These are phyloP conservation scores for Thymelicus lineola DNA, from an alignment of 2,888 invertebrate species.

Conservation along the genomic window DNA sequence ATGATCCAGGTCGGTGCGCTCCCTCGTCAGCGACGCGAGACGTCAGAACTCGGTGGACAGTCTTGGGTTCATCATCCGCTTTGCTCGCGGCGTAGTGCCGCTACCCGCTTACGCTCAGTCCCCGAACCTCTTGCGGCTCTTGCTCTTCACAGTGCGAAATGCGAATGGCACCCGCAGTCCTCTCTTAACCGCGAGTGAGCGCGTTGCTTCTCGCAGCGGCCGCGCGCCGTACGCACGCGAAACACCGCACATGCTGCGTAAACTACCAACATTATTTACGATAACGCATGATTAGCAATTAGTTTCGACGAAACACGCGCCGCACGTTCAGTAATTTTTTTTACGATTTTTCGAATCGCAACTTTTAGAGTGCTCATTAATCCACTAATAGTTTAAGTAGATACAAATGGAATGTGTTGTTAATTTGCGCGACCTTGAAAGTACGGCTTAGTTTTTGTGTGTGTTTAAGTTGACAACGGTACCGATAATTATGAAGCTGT, in stretches of 20 bases:
- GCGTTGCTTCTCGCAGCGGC: slow-evolving; percentile 80
- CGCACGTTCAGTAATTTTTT: slow-evolving; percentile 35
- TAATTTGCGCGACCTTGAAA: slow-evolving; percentile 71
- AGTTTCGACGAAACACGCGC: slow-evolving; percentile 69
- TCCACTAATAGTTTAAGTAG: slow-evolving; percentile 37
- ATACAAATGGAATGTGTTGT: slow-evolving; percentile 75
- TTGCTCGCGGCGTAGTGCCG: slow-evolving; percentile 39
- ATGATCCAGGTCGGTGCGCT: slow-evolving; percentile 76
- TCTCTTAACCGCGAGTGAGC: slow-evolving; percentile 81
- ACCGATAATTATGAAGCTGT: slow-evolving; percentile 60
- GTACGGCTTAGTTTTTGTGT: slow-evolving; percentile 57
- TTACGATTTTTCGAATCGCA: slow-evolving; percentile 22
- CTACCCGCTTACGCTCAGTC: slow-evolving; percentile 49
- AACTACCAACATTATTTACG: slow-evolving; percentile 70
- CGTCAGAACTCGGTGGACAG: slow-evolving; percentile 19
- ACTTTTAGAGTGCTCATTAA: slow-evolving; percentile 32
- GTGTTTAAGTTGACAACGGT: slow-evolving; percentile 50
- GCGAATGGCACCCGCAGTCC: slow-evolving; percentile 72
- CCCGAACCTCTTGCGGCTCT: slow-evolving; percentile 50
- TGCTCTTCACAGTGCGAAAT: slow-evolving; percentile 41
- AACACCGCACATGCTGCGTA: slow-evolving; percentile 75
- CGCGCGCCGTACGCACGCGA: slow-evolving; percentile 71
- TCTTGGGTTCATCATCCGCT: slow-evolving; percentile 23
- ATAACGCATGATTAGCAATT: slow-evolving; percentile 72
- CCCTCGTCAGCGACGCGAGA: slow-evolving; percentile 58